phyloP scores from a whole-genome alignment of 1,140 invertebrate genomes.

The Solenopsis invicta region DNA sequence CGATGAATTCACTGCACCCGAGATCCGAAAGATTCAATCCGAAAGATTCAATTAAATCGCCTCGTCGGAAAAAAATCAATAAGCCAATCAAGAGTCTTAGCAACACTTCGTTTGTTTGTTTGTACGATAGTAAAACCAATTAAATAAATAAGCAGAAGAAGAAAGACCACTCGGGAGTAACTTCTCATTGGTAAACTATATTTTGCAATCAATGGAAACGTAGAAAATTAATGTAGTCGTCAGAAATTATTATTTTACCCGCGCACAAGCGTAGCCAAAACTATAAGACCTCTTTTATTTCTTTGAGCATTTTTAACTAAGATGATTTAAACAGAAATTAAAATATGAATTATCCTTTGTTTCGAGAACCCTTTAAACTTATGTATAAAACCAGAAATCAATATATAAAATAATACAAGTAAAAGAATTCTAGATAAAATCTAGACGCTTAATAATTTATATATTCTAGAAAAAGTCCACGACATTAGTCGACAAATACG shows the following conservation, averaged over 20 bases:
- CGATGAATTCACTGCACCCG: not conserved
- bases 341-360: no score
- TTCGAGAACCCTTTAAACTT: no score
- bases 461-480: not conserved
- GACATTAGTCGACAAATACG: not conserved
- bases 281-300: no score
- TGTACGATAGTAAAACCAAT: slow-evolving; percentile 14
- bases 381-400: no score
- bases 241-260: not conserved
- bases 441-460: no score
- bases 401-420: no score
- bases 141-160: slow-evolving; percentile 8
- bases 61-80: slow-evolving; percentile 23
- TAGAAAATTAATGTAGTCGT: not conserved
- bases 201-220: not conserved
- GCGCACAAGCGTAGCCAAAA: no score
- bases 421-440: no score
- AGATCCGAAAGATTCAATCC: not conserved
- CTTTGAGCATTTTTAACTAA: no score
- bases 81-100: slow-evolving; percentile 36
- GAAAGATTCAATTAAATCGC: slow-evolving; percentile 34
- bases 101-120: not conserved
- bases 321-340: no score
- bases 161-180: not conserved
- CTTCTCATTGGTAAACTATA: not conserved